phyloP scores from a whole-genome alignment of 2,797 vertebrate genomes.

The Pelodytes ibericus region DNA sequence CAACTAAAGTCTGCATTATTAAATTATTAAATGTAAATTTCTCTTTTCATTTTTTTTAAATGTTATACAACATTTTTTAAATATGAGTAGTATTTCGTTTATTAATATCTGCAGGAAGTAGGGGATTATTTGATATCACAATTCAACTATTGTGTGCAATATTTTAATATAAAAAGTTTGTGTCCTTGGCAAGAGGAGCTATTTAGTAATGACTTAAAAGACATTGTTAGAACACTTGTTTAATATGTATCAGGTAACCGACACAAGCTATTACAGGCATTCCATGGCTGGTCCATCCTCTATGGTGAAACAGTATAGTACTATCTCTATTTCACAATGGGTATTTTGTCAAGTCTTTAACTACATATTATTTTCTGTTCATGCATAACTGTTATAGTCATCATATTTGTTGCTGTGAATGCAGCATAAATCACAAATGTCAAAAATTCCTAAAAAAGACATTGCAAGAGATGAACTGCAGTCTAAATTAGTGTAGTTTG shows the following conservation, averaged over 20 bases:
- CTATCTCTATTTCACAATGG: not conserved
- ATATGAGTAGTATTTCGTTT: not conserved
- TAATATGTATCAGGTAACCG: slow-evolving; percentile 16
- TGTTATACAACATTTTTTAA: not conserved
- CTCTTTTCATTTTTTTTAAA: not conserved
- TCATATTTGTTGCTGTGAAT: no score
- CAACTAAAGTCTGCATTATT: not conserved
- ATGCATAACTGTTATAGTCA: no score
- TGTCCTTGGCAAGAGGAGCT: slow-evolving; percentile 13
- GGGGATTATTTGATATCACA: slow-evolving; percentile 28
- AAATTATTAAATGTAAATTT: not conserved
- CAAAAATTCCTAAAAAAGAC: no score
- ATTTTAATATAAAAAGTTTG: slow-evolving; percentile 11
- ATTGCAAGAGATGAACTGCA: no score
- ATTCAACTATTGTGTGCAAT: slow-evolving; percentile 20
- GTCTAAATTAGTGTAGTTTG: no score
- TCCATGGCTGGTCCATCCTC: not conserved
- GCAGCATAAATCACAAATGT: no score
- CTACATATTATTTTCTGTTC: no score
- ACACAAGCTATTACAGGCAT: not conserved
- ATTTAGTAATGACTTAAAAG: slow-evolving; percentile 16
- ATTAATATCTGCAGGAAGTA: slow-evolving; percentile 2
- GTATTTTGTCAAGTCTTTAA: not conserved
- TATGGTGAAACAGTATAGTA: not conserved
- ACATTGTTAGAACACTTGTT: slow-evolving; percentile 12